Evolutionary conservation across 1,140 invertebrate species (phyloP), one percentile per base, ranked within the genome.

Genomic region (Paralvinella palmiformis): DNA sequence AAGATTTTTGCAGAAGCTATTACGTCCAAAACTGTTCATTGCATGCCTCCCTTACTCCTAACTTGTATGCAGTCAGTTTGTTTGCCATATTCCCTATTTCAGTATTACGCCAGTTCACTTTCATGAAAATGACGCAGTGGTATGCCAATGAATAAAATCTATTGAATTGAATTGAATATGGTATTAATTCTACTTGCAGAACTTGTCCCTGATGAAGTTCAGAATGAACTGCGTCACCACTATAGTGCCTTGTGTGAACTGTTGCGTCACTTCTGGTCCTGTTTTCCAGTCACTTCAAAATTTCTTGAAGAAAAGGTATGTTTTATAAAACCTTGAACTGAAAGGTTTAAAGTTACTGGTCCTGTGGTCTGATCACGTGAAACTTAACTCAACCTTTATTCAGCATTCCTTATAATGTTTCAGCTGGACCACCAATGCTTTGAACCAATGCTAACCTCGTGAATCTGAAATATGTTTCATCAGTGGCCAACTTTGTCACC

Each of bases 221-320:
- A 92, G 75, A 85, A 86, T 41, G 93, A 96, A 74, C 82, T 96
- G 13, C 66, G 66, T 58, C 66, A 76, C 22, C 81, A 94, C 33
- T 96, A 96, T 81, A 83, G 88, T 15, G 91, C 91, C 17, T 82
- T 90, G 1, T 88, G 89, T 67, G 94, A 97, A 83, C 81, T 98
- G 48, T 79, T 97, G 6, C 86, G 90, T 62, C 92, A 96, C 80
- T 94, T 97, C 81, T 98, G 94, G 94, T 84, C 87, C 31, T 91
- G 91, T 78, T 96, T 97, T 82, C 94, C 94, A 53, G 88, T 90
- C 13, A 91, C 89, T 0, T 89, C 88, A 6, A 84, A 87, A 37
- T 85, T 87, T 58, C 79, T 89, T 13, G 88, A 92, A 74, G 88
- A 91, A 33, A 92, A 94, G 80, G 86, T 90, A 64, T 20, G 56